These are phyloP conservation scores for Meloe dianella DNA, from an alignment of 2,888 invertebrate species.

Conservation along the genomic window DNA sequence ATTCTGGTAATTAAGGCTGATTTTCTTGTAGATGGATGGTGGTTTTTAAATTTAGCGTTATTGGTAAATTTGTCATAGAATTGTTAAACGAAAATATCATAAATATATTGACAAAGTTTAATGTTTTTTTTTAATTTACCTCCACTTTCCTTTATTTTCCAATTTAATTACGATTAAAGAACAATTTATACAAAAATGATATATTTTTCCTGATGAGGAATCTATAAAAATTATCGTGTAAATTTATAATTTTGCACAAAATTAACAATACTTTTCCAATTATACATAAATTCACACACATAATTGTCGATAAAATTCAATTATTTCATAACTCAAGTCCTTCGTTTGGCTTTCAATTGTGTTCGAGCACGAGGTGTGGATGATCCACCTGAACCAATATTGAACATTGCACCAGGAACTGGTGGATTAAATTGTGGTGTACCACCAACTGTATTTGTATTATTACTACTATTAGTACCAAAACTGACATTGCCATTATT, in stretches of 20 bases:
- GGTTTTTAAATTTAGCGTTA: slow-evolving; percentile 1
- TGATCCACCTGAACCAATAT: slow-evolving; percentile 59
- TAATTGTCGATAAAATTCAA: slow-evolving; percentile 11
- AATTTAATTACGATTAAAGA: no score
- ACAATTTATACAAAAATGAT: background rate
- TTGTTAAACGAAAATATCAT: background rate
- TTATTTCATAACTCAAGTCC: slow-evolving; percentile 34
- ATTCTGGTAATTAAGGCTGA: slow-evolving; percentile 6
- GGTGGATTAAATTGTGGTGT: slow-evolving; percentile 38
- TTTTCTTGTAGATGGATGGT: background rate
- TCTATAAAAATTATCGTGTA: no score
- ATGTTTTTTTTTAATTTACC: background rate
- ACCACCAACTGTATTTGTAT: background rate
- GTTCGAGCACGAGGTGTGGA: slow-evolving; percentile 57
- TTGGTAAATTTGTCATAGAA: slow-evolving; percentile 1
- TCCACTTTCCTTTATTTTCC: background rate
- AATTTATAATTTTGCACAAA: no score
- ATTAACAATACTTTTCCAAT: no score
- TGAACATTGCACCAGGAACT: slow-evolving; percentile 56
- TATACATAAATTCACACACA: background rate
- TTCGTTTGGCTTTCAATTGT: slow-evolving; percentile 50
- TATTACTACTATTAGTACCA: background rate
- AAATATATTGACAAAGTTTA: slow-evolving; percentile 3
- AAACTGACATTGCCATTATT: background rate
- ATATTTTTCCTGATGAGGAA: no score